A percentile compares a stretch with the other conserved stretches of the same genome.
These are phyloP conservation scores for Rhimphoctona megacephalus DNA, from an alignment of 2,888 invertebrate genomes.

Conservation along the genomic window DNA sequence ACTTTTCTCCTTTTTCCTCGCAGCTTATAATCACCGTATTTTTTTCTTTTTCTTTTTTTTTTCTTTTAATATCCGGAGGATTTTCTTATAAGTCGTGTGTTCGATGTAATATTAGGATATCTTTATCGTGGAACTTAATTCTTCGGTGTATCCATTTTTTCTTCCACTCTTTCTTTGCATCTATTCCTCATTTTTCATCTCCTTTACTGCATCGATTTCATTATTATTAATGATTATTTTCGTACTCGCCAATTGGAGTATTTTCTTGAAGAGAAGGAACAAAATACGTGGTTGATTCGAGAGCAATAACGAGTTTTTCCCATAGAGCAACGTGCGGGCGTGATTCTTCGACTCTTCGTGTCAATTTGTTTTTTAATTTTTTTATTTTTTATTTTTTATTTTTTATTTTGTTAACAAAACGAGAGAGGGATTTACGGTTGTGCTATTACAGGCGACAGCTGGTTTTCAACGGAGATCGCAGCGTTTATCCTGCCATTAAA, in stretches of 20 bases:
- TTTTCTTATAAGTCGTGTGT: neutral
- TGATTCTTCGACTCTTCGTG: constrained; percentile 7
- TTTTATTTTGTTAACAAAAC: constrained; percentile 27
- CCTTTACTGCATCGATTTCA: neutral
- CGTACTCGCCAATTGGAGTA: neutral
- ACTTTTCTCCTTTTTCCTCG: neutral
- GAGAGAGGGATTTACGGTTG: constrained; percentile 22
- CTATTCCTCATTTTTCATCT: neutral
- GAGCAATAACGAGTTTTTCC: constrained; percentile 8
- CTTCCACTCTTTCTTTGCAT: too few relatives aligned
- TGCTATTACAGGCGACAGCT: constrained; percentile 36
- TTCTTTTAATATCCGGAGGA: neutral
- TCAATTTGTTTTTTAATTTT: neutral
- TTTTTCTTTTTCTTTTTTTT: too few relatives aligned
- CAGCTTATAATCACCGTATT: neutral
- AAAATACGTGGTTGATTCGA: neutral
- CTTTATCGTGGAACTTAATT: neutral
- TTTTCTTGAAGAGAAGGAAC: neutral
- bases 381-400: too few relatives aligned
- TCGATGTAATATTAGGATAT: neutral
- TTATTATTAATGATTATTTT: neutral
- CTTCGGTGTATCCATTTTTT: neutral
- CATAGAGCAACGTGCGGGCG: constrained; percentile 2
- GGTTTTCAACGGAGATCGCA: constrained; percentile 38
- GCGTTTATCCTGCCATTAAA: constrained; percentile 67